These are phyloP conservation scores for Zaprionus ghesquierei DNA, from an alignment of 1,140 invertebrate genomes.

Conservation along the genomic window DNA sequence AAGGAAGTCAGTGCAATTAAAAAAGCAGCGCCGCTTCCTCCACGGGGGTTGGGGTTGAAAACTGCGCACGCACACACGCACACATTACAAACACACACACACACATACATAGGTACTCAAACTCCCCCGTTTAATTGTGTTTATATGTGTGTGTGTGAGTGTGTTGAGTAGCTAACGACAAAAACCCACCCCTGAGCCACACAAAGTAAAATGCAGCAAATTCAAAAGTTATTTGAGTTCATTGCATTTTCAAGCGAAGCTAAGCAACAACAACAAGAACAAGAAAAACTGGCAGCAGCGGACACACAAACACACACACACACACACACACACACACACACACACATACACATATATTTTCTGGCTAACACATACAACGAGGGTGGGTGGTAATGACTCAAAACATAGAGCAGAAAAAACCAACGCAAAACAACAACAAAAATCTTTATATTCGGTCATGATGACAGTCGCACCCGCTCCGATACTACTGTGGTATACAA, in stretches of 20 bases:
- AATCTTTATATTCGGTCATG: constrained; percentile 71
- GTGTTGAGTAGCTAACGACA: constrained; percentile 68
- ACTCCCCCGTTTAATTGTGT: constrained; percentile 50
- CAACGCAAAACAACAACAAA: constrained; percentile 52
- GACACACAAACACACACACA: constrained; percentile 26
- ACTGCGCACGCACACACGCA: constrained; percentile 54
- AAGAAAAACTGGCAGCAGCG: constrained; percentile 38
- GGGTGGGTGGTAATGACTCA: constrained; percentile 80
- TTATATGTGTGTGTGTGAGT: constrained; percentile 51
- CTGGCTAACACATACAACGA: constrained; percentile 26
- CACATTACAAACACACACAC: constrained; percentile 15
- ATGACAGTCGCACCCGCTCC: constrained; percentile 56
- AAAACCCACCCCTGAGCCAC: constrained; percentile 62
- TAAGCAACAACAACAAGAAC: constrained; percentile 56
- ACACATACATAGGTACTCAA: constrained; percentile 16
- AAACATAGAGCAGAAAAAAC: constrained; percentile 65
- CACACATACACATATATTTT: constrained; percentile 25
- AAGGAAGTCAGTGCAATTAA: constrained; percentile 80
- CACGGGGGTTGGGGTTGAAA: constrained; percentile 67
- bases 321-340: neutral
- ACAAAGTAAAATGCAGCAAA: constrained; percentile 78
- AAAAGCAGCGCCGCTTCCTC: constrained; percentile 64
- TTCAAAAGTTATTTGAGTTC: constrained; percentile 82
- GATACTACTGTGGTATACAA: constrained; percentile 2
- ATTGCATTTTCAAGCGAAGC: constrained; percentile 80